Evolutionary conservation across 2,113 vertebrate species (phyloP), one percentile per base, ranked within the genome.

Genomic region (Pelecanoides urinatrix): DNA sequence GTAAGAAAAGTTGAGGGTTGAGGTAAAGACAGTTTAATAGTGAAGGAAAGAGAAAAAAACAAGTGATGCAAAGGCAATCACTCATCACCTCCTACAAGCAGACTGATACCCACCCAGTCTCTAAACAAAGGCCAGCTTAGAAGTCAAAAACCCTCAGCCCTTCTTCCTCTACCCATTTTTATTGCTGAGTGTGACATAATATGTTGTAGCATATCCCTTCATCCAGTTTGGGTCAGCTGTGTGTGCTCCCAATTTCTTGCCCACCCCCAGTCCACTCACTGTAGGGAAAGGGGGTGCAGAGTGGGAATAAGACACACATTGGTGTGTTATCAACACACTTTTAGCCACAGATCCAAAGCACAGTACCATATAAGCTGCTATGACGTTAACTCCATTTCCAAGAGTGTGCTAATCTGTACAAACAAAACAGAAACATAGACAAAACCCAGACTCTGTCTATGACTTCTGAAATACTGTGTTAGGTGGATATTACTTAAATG

Each of bases 1-100:
- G 2, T 0, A 1, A 59, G 16, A 67, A 59, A 50, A 58, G 1
- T 11, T 19, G 4, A 56, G 17, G 9, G 6, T 17, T 84, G 40
- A 92, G 15, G 61, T 29, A 52, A 81, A 77, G 68, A 17, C 17
- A 58, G 25, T 52, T 45, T 27, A 58, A 25, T 25, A 40, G 10
- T 20, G 49, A 80, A 83, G 45, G n/a, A 67, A 66, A 63, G 27
- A n/a, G 25, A 8, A 65, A 71, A 73, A 80, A 34, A 6, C 2
- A 38, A 63, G 45, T 10, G 21, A 49, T 13, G 8, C 9, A 76
- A 80, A 76, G 14, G 5, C 44, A 74, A 45, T 16, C 16, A 45
- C 8, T 84, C 68, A 38, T 4, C 9, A 61, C 17, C 13, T 67
- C 23, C 30, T 17, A 23, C n/a, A 47, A 23, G 40, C 15, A 85